Evolutionary conservation across 1,140 invertebrate genomes (phyloP).

Genomic region (Uloborus diversus): DNA sequence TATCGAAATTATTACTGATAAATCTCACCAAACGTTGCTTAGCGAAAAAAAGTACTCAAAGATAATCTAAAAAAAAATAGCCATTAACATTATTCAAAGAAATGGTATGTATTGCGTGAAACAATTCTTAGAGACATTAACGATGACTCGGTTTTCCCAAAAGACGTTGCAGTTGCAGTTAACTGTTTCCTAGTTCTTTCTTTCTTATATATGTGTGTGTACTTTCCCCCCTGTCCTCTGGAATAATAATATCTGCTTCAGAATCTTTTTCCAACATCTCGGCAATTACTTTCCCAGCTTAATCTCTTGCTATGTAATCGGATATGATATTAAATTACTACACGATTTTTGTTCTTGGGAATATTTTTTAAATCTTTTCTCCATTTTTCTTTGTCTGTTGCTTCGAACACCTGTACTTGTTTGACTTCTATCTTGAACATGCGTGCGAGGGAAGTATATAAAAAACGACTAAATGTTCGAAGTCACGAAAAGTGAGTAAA

Average conservation of each 20-base stretch:
- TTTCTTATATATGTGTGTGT: conserved; percentile 10
- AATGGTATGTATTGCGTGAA: conserved; percentile 33
- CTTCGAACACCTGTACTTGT: conserved; percentile 33
- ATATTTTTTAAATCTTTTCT: neutral
- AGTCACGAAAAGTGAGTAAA: conserved; percentile 4
- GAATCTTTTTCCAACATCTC: conserved; percentile 46
- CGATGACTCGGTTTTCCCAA: conserved; percentile 22
- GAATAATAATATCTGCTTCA: conserved; percentile 48
- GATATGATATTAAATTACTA: conserved; percentile 53
- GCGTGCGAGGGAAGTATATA: conserved; percentile 23
- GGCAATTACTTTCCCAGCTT: conserved; percentile 44
- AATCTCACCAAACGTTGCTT: conserved; percentile 9
- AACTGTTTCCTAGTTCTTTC: conserved; percentile 19
- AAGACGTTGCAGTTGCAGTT: conserved; percentile 38
- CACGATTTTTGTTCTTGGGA: neutral
- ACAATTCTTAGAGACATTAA: conserved; percentile 53
- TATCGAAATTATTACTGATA: conserved; percentile 40
- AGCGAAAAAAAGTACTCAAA: conserved; percentile 16
- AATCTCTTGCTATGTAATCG: conserved; percentile 51
- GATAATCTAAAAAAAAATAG: conserved; percentile 38
- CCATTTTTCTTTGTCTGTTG: conserved; percentile 4
- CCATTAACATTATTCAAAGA: conserved; percentile 39
- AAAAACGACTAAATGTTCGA: conserved; percentile 26
- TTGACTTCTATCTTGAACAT: neutral
- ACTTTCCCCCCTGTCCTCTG: neutral